Conservation (phyloP, 2,888 invertebrate species). For the Listrodromus nycthemerus region DNA sequence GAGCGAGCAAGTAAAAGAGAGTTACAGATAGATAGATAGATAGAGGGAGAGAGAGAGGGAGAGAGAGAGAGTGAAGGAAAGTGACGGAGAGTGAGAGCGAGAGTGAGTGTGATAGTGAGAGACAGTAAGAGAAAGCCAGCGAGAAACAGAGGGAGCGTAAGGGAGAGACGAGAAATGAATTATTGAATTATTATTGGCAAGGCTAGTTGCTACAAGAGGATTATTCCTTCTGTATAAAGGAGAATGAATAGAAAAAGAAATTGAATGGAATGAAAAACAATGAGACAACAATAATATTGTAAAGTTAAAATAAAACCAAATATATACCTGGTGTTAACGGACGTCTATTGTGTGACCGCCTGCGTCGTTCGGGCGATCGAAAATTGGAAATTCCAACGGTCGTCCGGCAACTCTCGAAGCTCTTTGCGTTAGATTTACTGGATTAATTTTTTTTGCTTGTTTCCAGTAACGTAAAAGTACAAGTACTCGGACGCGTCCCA, state of each 20-base stretch:
- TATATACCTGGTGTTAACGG: slow-evolving; percentile 83
- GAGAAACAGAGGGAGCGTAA: too few species aligned
- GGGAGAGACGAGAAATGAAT: slow-evolving; percentile 60
- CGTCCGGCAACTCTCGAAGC: slow-evolving; percentile 23
- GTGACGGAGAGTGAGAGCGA: too few species aligned
- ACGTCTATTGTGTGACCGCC: slow-evolving; percentile 49
- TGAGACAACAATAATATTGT: slow-evolving; percentile 82
- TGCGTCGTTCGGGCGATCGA: background rate
- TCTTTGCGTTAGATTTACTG: slow-evolving; percentile 59
- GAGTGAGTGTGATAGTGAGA: too few species aligned
- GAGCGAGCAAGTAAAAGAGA: too few species aligned
- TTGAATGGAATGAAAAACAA: slow-evolving; percentile 61
- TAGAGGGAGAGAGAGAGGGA: too few species aligned
- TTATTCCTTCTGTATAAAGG: slow-evolving; percentile 81
- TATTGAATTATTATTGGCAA: slow-evolving; percentile 80
- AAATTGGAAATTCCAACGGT: background rate
- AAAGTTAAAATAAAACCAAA: slow-evolving; percentile 83
- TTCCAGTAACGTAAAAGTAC: slow-evolving; percentile 2
- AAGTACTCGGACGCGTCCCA: too few species aligned
- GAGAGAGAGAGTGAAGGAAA: too few species aligned
- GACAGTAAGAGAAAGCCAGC: too few species aligned
- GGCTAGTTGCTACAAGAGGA: slow-evolving; percentile 79
- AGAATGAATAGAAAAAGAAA: slow-evolving; percentile 65
- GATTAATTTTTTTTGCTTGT: slow-evolving; percentile 64
- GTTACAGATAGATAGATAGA: too few species aligned